Evolutionary conservation across 2,797 vertebrate species (phyloP).

Genomic region (Callimico goeldii): DNA sequence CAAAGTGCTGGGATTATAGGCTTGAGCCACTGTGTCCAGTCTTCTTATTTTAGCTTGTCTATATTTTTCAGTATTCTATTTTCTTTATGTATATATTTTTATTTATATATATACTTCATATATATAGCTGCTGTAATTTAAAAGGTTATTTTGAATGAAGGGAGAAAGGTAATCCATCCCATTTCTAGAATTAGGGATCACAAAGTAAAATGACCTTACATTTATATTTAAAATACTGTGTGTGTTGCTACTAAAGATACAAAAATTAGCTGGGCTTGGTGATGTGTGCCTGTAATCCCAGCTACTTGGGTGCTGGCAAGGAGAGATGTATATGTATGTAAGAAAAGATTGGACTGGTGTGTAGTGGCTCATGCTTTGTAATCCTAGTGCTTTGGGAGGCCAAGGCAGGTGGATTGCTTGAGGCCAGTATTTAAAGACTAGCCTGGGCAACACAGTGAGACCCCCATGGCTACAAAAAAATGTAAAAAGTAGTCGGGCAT

Average conservation of each 20-base stretch:
- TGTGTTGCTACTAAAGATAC: neutral
- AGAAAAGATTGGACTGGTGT: neutral
- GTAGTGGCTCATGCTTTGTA: too few relatives aligned
- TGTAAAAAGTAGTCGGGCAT: too few relatives aligned
- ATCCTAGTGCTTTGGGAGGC: too few relatives aligned
- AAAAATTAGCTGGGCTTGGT: neutral
- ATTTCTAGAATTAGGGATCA: neutral
- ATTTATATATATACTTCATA: neutral
- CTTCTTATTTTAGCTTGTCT: neutral
- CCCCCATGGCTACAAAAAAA: too few relatives aligned
- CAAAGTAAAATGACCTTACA: neutral
- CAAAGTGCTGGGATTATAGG: neutral
- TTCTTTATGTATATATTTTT: too few relatives aligned
- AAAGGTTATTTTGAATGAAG: slow-evolving; percentile 1
- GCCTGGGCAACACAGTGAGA: too few relatives aligned
- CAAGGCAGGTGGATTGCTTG: neutral
- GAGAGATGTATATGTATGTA: neutral
- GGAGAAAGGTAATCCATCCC: neutral
- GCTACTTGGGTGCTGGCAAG: too few relatives aligned
- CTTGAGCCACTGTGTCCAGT: too few relatives aligned
- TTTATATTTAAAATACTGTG: neutral
- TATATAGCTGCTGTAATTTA: neutral
- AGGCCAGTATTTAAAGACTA: too few relatives aligned
- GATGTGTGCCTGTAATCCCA: too few relatives aligned
- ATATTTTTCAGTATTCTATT: neutral